Conservation (phyloP, 2,113 vertebrate species). For the Tonatia bakeri region DNA sequence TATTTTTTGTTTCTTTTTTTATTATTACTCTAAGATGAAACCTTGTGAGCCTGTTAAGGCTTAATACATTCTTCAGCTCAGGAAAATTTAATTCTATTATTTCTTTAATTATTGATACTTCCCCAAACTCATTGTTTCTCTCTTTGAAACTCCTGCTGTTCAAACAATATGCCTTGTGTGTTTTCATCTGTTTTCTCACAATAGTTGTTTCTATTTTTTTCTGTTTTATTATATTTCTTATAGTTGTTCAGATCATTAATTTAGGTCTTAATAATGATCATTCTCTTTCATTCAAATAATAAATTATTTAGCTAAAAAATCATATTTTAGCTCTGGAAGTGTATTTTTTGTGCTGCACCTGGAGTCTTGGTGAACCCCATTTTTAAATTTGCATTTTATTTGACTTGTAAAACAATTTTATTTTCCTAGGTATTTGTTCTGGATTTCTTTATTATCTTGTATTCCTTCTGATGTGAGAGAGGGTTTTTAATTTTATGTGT, state of each 20-base stretch:
- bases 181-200: neutral
- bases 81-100: conserved; percentile 12
- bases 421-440: neutral
- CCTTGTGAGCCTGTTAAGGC: neutral
- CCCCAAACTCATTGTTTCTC: neutral
- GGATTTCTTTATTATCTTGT: neutral
- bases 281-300: neutral
- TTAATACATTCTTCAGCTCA: neutral
- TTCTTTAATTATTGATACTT: neutral
- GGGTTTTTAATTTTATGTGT: neutral
- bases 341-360: neutral
- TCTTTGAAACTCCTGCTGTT: neutral
- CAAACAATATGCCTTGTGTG: neutral
- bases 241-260: neutral
- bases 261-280: neutral
- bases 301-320: neutral
- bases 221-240: neutral
- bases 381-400: conserved; percentile 9
- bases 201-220: neutral
- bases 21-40: neutral
- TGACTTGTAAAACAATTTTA: neutral
- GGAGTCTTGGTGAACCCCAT: neutral
- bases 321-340: neutral
- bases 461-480: neutral
- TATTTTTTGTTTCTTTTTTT: neutral